Evolutionary conservation across 1,140 invertebrate species (phyloP), one percentile per base, ranked within the genome.

Genomic region (Dufourea novaeangliae): DNA sequence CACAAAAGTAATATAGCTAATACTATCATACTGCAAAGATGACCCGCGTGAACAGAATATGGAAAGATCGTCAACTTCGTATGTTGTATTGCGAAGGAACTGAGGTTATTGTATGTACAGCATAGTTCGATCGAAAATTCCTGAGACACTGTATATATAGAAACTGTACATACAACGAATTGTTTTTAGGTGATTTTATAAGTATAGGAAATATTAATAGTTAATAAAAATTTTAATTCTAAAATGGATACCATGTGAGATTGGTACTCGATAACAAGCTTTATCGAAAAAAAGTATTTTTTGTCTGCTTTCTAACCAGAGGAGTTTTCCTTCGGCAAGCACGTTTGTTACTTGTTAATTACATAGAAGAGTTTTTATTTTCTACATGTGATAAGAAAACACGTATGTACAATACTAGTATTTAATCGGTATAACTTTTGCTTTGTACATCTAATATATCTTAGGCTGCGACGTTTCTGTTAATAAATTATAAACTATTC

Each of bases 361-460:
- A 74, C 52, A 57, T 78, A 41, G 25, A 67, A 68, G n/a, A 66
- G 71, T 57, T 41, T 79, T 75, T 79, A 75, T 79, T 75, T 79
- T 68, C 27, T 68, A 68, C 20, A n/a, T 46, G 11, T 50, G 56
- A 67, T 54, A 59, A 37, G 4, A 62, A 14, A 64, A 57, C 37
- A 59, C 32, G 11, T 32, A 50, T 73, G 61, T 52, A 66, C n/a
- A 67, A 34, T 61, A 44, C 12, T 67, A 74, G 25, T 20, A 8
- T 67, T 57, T 79, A 59, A 50, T 54, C 25, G 22, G 14, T 54
- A 41, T 27, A 73, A 27, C 6, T 52, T 61, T 17, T 39, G 22
- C 54, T 37, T 46, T 62, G 39, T 78, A 64, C 37, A 72, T 72
- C 50, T 72, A 72, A 63, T 29, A 12, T 73, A 56, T 56, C 14